Percentiles rank a stretch among this genome's conserved stretches.
Conservation (phyloP, 30 jellyfish, hydroid and myxozoan genomes). For the Hydractinia symbiolongicarpus region DNA sequence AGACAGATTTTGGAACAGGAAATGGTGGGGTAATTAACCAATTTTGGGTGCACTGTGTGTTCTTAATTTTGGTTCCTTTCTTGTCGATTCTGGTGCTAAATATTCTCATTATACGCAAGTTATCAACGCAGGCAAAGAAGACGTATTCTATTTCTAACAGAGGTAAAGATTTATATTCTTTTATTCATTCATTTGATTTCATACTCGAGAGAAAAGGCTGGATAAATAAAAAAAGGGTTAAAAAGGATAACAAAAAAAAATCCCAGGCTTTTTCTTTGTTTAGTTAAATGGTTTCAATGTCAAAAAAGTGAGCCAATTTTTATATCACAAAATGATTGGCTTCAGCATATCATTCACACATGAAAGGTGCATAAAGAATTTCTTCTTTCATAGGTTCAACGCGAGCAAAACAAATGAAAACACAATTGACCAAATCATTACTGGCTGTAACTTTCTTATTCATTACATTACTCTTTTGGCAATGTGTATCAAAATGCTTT, state of each 20-base stretch:
- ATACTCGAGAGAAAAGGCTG: too few species aligned
- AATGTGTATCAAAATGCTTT: conserved; percentile 50
- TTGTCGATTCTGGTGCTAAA: not conserved
- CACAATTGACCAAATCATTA: conserved; percentile 40
- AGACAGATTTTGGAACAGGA: conserved; percentile 1
- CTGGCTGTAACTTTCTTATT: conserved; percentile 46
- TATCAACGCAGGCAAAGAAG: not conserved
- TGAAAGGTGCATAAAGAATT: too few species aligned
- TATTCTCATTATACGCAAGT: not conserved
- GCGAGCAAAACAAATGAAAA: conserved; percentile 33
- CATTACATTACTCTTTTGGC: conserved; percentile 52
- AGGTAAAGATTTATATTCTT: too few species aligned
- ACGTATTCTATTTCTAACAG: not conserved
- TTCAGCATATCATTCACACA: too few species aligned
- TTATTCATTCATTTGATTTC: too few species aligned
- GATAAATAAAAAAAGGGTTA: too few species aligned
- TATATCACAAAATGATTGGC: too few species aligned
- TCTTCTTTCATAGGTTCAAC: not conserved
- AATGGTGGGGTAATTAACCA: not conserved
- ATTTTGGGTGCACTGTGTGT: not conserved
- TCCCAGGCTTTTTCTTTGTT: too few species aligned
- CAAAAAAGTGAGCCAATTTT: too few species aligned
- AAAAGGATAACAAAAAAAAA: too few species aligned
- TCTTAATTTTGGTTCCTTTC: not conserved
- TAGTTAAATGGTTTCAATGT: too few species aligned